Evolutionary conservation across 2,797 vertebrate species (phyloP), one percentile per base, ranked within the genome.

Genomic region (Allobates femoralis): DNA sequence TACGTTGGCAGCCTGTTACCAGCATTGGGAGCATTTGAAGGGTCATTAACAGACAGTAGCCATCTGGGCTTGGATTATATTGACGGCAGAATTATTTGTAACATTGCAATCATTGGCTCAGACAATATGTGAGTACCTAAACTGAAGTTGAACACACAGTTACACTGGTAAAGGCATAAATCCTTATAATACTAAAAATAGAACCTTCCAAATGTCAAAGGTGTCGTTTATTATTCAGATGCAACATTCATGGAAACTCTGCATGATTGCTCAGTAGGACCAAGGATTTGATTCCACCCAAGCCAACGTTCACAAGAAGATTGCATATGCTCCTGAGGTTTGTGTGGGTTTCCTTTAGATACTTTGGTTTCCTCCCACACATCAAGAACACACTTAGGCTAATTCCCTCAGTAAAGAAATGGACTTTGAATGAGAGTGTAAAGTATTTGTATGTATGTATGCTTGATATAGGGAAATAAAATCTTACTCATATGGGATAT

Each of bases 1-100:
- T 60, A 78, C 73, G 30, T 60, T 79, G 76, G 84, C 84, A 79
- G 62, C 46, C 4, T 21, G 53, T 79, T 71, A 79, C 30, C 75
- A 55, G 26, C 18, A 62, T 12, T 37, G 21, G 19, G 55, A 75
- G 5, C 6, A 74, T 51, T 74, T 73, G 53, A 85, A 50, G 84
- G 67, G 53, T 79, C 67, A 71, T 81, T 86, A 86, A 34, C 53
- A 86, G 77, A 41, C 34, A 79, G 34, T 26, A 30, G 53, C 34
- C 58, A 50, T 46, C 53, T 73, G 64, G 58, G 34, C 16, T 30
- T 32, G 5, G 12, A 41, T 0, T 30, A 37, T 67, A 78, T 69
- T 11, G 8, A 67, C 15, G 56, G 32, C 34, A n/a, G 60, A 55
- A 75, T 73, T 60, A 18, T 56, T 37, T 51, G 84, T 74, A 85